phyloP scores from a whole-genome alignment of 2,888 invertebrate species.

The Bellardia pandia region DNA sequence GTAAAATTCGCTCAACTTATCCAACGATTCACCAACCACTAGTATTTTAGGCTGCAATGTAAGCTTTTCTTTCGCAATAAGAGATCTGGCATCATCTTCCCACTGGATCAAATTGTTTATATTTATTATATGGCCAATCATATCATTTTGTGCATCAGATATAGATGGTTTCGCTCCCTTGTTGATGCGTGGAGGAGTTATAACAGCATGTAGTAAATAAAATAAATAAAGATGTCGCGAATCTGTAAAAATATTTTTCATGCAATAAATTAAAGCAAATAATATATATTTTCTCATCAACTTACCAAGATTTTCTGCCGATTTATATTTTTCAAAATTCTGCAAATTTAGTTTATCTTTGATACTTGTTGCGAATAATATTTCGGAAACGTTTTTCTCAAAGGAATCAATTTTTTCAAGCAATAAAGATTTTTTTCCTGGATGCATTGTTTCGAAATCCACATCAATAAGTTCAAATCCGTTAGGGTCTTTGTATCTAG shows the following conservation, averaged over 20 bases:
- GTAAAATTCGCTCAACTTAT: too few species aligned
- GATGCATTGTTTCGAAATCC: slow-evolving; percentile 51
- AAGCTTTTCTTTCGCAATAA: slow-evolving; percentile 30
- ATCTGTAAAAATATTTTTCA: slow-evolving; percentile 39
- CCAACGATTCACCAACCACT: slow-evolving; percentile 1
- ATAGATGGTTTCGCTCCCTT: neutral
- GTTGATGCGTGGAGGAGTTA: slow-evolving; percentile 35
- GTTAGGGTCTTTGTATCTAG: neutral
- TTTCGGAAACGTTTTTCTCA: slow-evolving; percentile 50
- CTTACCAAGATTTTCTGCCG: slow-evolving; percentile 32
- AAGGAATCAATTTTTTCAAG: slow-evolving; percentile 50
- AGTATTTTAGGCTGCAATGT: slow-evolving; percentile 43
- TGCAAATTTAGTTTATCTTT: slow-evolving; percentile 52
- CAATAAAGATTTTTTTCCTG: slow-evolving; percentile 45
- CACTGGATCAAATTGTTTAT: slow-evolving; percentile 37
- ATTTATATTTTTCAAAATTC: slow-evolving; percentile 37
- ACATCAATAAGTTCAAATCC: neutral
- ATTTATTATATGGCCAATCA: slow-evolving; percentile 47
- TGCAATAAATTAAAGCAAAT: slow-evolving; percentile 39
- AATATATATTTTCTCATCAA: slow-evolving; percentile 14
- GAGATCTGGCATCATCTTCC: slow-evolving; percentile 32
- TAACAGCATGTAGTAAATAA: slow-evolving; percentile 47
- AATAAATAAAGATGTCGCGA: slow-evolving; percentile 42
- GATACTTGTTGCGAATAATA: too few species aligned
- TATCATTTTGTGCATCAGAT: slow-evolving; percentile 47